Evolutionary conservation across 2,113 vertebrate genomes (phyloP).

Genomic region (Pyrgilauda ruficollis): DNA sequence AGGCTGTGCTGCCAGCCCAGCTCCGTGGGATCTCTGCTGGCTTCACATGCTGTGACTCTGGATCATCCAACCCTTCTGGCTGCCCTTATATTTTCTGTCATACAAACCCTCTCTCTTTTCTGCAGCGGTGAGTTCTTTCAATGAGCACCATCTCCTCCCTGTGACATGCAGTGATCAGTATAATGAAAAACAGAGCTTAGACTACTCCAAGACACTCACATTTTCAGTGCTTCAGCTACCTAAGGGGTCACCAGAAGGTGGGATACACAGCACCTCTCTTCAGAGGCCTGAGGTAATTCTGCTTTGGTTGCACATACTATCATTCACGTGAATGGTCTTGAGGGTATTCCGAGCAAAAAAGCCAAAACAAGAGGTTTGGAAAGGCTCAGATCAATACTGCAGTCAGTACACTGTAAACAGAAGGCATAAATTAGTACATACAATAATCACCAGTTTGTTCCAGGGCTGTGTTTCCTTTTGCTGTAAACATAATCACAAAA

Average conservation of each 20-base stretch:
- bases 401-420: not conserved
- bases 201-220: not conserved
- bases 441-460: constrained; percentile 37
- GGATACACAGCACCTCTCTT: not conserved
- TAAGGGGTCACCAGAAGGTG: not conserved
- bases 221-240: not conserved
- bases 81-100: not conserved
- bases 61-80: not conserved
- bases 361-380: not conserved
- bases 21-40: not conserved
- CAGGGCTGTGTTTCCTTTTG: constrained; percentile 12
- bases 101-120: not conserved
- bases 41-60: not conserved
- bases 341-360: not conserved
- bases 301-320: not conserved
- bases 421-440: constrained; percentile 32
- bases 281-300: not conserved
- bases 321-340: not conserved
- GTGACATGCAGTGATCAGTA: not conserved
- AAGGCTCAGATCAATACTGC: not conserved
- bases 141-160: not conserved
- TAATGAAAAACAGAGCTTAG: not conserved
- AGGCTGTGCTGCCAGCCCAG: not conserved
- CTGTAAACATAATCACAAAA: constrained; percentile 54
- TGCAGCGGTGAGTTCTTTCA: not conserved